phyloP scores from a whole-genome alignment of 2,888 invertebrate genomes.

The Acanthococcus lagerstroemiae region DNA sequence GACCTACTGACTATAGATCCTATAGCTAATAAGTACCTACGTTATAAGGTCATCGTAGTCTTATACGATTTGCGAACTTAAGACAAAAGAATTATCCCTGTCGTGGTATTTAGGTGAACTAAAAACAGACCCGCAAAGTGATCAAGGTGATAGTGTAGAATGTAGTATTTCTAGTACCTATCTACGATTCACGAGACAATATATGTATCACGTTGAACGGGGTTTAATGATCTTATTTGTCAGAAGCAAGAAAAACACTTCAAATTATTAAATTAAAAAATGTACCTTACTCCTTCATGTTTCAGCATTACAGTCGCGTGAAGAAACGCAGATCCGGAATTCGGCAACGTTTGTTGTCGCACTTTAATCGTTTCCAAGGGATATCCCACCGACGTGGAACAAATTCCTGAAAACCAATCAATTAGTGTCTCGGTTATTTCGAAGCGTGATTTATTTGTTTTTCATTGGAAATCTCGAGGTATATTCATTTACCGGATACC shows the following conservation, averaged over 20 bases:
- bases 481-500: conserved; percentile 46
- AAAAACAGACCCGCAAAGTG: too few species aligned
- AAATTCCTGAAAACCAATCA: conserved; percentile 47
- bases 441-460: background rate
- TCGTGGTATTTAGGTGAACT: too few species aligned
- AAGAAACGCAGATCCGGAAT: conserved; percentile 34
- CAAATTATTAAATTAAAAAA: conserved; percentile 2
- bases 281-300: conserved; percentile 40
- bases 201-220: too few species aligned
- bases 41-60: too few species aligned
- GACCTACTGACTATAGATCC: too few species aligned
- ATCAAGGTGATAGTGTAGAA: too few species aligned
- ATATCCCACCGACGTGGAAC: conserved; percentile 55
- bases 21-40: too few species aligned
- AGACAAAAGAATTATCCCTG: too few species aligned
- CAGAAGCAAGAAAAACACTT: background rate
- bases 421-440: conserved; percentile 33
- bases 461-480: background rate
- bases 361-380: conserved; percentile 65
- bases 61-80: too few species aligned
- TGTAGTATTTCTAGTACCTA: too few species aligned
- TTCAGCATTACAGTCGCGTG: conserved; percentile 41
- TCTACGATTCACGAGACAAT: too few species aligned
- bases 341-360: conserved; percentile 48
- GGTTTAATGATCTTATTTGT: too few species aligned